Evolutionary conservation across 92 coral and sea anemone genomes (phyloP), one percentile per base, ranked within the genome.

Genomic region (Palythoa grandis): DNA sequence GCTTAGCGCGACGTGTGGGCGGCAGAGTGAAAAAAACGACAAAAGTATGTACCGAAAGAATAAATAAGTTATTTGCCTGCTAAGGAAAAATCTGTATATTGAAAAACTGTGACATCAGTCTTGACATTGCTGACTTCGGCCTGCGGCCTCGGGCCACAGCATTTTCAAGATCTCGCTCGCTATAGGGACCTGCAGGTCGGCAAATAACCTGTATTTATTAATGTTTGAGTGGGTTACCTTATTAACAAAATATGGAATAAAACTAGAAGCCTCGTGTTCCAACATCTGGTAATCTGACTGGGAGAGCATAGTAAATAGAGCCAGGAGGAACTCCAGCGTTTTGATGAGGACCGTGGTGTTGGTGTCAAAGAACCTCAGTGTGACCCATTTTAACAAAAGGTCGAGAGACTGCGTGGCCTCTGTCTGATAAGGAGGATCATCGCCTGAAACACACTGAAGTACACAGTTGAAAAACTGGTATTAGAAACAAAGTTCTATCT

Each of bases 331-430:
- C 90, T 96, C 99, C 79, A 96, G 91, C 52, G 97, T 93, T 84
- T 96, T 96, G 83, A 96, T 95, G 12, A 96, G 92, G 37, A 96
- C 98, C 8, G 98, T 96, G 29, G 99, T 96, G 86, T 96, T 96
- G 78, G 99, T 95, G 88, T 96, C 99, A 78, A 95, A 95, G 91
- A 96, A 96, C 79, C 99, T 73, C 63, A 96, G 78, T 0, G 99
- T 96, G 50, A 94, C 92, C 92, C 98, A 96, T 84, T 96, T 96
- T 25, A 96, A 92, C 48, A 96, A 65, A 37, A 96, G 77, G 82
- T 96, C 99, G 8, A 92, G 86, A 11, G 93, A 91, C 78, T 95
- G 99, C 4, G 94, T 90, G 77, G 96, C 94, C 78, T 96, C 97
- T 6, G 77, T 82, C 82, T 95, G 93, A 72, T 82, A 91, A 7